phyloP scores from a whole-genome alignment of 2,888 invertebrate species.

The Callimorpha dominula region DNA sequence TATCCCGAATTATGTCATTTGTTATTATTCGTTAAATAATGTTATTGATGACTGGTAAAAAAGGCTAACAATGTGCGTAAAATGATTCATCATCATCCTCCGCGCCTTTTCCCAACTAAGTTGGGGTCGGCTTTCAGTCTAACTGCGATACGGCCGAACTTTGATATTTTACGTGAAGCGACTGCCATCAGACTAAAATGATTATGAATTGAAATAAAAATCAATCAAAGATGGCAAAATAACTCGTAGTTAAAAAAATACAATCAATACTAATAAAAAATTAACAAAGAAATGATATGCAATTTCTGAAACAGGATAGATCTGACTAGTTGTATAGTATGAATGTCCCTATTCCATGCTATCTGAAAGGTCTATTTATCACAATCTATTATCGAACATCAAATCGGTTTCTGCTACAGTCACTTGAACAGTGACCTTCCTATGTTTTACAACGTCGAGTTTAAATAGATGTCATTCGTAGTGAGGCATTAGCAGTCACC shows the following conservation, averaged over 20 bases:
- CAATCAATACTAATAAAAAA: neutral
- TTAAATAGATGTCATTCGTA: too few relatives aligned
- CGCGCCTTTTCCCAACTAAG: too few relatives aligned
- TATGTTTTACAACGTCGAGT: too few relatives aligned
- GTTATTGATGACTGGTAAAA: slow-evolving; percentile 9
- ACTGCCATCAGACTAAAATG: too few relatives aligned
- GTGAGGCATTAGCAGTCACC: neutral
- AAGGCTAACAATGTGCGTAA: neutral
- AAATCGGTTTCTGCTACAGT: neutral
- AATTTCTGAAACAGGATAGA: neutral
- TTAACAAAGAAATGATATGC: neutral
- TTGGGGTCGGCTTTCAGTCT: too few relatives aligned
- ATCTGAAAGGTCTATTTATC: neutral
- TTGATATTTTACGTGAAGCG: too few relatives aligned
- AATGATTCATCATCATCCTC: too few relatives aligned
- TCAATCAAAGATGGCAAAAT: neutral
- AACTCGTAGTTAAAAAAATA: neutral
- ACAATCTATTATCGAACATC: neutral
- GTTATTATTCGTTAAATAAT: slow-evolving; percentile 34
- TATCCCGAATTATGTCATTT: slow-evolving; percentile 34
- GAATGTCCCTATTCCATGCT: neutral
- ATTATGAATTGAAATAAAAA: too few relatives aligned
- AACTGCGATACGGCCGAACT: too few relatives aligned
- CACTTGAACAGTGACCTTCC: neutral
- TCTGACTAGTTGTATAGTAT: neutral